Evolutionary conservation across 2,888 invertebrate species (phyloP), one percentile per base, ranked within the genome.

Genomic region (Polydrusus tereticollis): DNA sequence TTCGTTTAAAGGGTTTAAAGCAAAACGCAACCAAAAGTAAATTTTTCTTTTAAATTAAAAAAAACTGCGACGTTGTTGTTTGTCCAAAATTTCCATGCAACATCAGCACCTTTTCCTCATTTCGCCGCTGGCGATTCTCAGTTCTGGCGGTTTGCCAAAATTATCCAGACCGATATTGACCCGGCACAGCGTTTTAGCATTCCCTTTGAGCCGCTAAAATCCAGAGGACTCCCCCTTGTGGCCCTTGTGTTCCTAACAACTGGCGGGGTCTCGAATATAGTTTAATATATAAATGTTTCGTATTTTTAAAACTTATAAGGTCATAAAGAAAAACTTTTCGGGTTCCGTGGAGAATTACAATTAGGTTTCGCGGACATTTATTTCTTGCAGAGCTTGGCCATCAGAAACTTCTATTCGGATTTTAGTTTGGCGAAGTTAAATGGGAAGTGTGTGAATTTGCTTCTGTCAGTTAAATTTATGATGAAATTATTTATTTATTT

Each of bases 111-210:
- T 38, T 59, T 68, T 62, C 59, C 52, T 16, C 62, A 62, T 59
- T 68, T 18, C 20, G 26, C 21, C 23, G 16, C 10, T 2, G 18
- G 33, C 64, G 64, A 36, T 52, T 23, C 52, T 36, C 18, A 45
- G 55, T 45, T 57, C 77, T 79, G 79, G 79, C 79, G 58, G 71
- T 43, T 45, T 72, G 77, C 79, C 79, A 80, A 78, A 77, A 78
- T 77, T 76, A 78, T 77, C 79, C 74, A 73, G 74, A 78, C 77
- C 79, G 76, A 75, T 80, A 80, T 80, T 70, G 79, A 79, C 76
- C 77, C 76, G 78, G 72, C 72, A 20, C 26, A 18, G 63, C 69
- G 33, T 60, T 67, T 66, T 62, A 52, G 62, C 62, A 45, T 62
- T 62, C 47, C 29, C 62, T 62, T 33, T 47, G 47, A 52, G 38